Evolutionary conservation across 2,888 invertebrate genomes (phyloP), one percentile per base, ranked within the genome.

Genomic region (Pimpla rufipes): DNA sequence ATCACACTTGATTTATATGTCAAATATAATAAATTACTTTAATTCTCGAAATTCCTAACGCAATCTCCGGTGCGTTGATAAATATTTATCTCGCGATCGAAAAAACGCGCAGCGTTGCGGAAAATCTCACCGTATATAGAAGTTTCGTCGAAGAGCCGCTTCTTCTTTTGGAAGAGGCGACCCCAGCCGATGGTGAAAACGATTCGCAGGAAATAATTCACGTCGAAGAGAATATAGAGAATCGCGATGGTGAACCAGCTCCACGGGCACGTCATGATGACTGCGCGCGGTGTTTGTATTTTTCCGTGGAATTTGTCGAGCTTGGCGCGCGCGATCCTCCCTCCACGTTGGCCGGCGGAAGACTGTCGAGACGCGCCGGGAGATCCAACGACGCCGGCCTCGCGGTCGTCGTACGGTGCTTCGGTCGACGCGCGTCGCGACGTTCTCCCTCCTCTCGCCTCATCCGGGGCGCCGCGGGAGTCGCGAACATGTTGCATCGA

Each of bases 141-240:
- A 0, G 97, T 96, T 0, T 95, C 95, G 55, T 97, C 96, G 86
- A 96, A 95, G 74, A 96, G 93, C 88, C 96, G 96, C 87, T 95
- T 95, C 91, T 96, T 96, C 91, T 95, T 95, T 90, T 96, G 95
- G 85, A 97, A 96, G 47, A 97, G 89, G 87, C 96, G 95, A 0
- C 96, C 96, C 88, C 95, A 94, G 18, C 95, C 94, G n/a, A 97
- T 95, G 0, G 96, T 96, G 85, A 96, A 95, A n/a, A 95, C 93
- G 78, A 96, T 95, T 86, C 97, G 94, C 35, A 97, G 90, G 89
- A 97, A 97, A 88, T 97, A 97, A 91, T 97, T 96, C 1, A 97
- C 96, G 93, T 97, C 97, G 94, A 96, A 96, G 77, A 96, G 94
- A 18, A 96, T 93, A 90, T 97, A 97, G 42, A 96, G 93, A 42